Base-by-base conservation (phyloP, 2,113 vertebrate species). In the Eupsittula cactorum region DNA sequence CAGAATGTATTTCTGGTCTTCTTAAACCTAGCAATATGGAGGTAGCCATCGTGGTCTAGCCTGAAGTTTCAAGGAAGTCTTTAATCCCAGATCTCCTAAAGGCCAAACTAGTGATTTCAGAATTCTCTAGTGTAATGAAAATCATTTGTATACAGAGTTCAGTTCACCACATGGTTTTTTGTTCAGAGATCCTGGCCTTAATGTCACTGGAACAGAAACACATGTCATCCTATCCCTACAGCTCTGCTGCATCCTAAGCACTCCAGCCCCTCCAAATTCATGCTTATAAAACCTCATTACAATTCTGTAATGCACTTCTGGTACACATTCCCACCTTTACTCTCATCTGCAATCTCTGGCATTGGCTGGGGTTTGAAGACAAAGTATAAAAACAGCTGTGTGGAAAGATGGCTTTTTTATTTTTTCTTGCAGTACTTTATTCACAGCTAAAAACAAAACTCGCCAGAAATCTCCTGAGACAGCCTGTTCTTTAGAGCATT, bases 201-300 rank as follows among this genome's bases (percentile, higher is more conserved):
- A 82, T 90, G 78, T 44, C 78, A 88, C 67, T 88, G 67, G 59
- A 93, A 90, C 39, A 88, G 82, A 82, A 88, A 76, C 41, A 90
- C 70, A 57, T 87, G 44, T 68, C 93, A 78, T 83, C 63, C 57
- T 90, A 90, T 73, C 57, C 62, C 75, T 59, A 83, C 41, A 88
- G 79, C 46, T 81, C 90, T 95, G 71, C 23, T 67, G 67, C 49
- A 70, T 86, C 47, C 25, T 97, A 70, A 95, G 46, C 64, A 70
- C 49, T 86, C 17, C 42, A 90, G 21, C 37, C 86, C 44, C 46
- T 95, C 60, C 59, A 88, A 80, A 94, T 74, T 93, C 88, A 93
- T 88, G 71, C 39, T 93, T 86, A 79, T 93, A 93, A 97, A 95
- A 86, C 33, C 68, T 93, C 88, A 92, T 96, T 97, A 95, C 76